phyloP scores from a whole-genome alignment of 2,113 vertebrate species.

The Rhegmatorhina hoffmannsi region DNA sequence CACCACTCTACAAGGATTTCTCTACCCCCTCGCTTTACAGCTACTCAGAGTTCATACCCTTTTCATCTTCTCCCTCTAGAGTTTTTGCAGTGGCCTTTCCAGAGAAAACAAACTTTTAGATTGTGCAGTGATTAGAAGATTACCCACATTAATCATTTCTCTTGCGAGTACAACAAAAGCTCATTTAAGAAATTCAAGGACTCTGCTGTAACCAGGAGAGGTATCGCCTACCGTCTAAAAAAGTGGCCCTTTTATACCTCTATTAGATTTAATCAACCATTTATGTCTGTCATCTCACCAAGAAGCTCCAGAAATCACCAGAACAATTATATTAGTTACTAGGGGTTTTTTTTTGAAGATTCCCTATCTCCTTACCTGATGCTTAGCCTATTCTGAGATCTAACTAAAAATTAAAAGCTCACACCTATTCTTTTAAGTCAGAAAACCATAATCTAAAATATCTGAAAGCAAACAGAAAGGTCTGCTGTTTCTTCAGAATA shows the following conservation, averaged over 20 bases:
- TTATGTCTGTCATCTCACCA: not conserved
- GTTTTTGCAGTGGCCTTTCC: not conserved
- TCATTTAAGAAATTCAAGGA: not conserved
- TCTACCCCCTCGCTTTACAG: not conserved
- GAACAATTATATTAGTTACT: not conserved
- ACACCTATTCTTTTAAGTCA: not conserved
- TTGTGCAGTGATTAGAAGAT: slow-evolving; percentile 18
- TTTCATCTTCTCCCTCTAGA: slow-evolving; percentile 9
- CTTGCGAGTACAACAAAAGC: slow-evolving; percentile 18
- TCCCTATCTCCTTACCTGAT: not conserved
- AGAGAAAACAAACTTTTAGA: slow-evolving; percentile 43
- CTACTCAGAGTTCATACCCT: slow-evolving; percentile 15
- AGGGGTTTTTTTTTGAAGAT: not conserved
- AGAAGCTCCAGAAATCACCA: not conserved
- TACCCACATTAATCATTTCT: slow-evolving; percentile 15
- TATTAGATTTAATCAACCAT: not conserved
- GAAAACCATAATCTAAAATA: not conserved
- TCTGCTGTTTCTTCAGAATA: not conserved
- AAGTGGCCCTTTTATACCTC: not conserved
- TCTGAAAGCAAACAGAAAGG: not conserved
- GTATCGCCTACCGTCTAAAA: not conserved
- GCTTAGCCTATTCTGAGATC: not conserved
- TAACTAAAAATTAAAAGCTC: not conserved
- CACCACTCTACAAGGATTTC: not conserved
- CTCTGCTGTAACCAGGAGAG: not conserved